Base-by-base conservation (phyloP, 1,140 invertebrate genomes). In the Belonocnema kinseyi region DNA sequence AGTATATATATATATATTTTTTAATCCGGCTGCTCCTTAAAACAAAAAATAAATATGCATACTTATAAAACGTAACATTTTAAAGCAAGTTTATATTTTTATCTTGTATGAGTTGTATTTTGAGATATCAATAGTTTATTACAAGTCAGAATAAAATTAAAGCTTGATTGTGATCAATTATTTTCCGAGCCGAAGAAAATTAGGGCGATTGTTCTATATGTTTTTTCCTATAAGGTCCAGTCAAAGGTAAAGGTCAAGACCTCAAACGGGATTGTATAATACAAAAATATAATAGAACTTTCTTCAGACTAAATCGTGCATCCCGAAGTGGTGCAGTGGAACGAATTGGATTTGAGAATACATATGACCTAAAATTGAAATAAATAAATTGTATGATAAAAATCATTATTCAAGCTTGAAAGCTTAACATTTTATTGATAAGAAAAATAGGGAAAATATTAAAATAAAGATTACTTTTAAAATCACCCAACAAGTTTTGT, bases 1-100 rank as follows among this genome's bases (percentile, higher is more conserved):
- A 90, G 91, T 91, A 82, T 79, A 72, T n/a, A n/a, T n/a, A n/a
- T n/a, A 12, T 50, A 51, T 72, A 51, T 51, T 50, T 58, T 8
- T 52, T 7, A 72, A 12, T 50, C 8, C 5, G 40, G 3, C 14
- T 73, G 51, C 33, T 33, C 51, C n/a, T 11, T 11, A 73, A 52
- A 53, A 17, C 10, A 12, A 50, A 52, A 73, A 73, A 33, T 14
- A 73, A 74, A 56, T 54, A 52, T 33, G 4, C 4, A 5, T 33
- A 21, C 10, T 61, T 74, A 56, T 52, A 14, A 33, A 21, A 66
- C 13, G 26, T 66, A 12, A 19, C 4, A 72, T 50, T 72, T 72
- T 7, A 10, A 16, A 50, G 13, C 12, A 72, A 72, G 5, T 76
- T 70, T 58, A 58, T 73, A 79, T 79, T 73, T 72, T 54, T 0